Conservation (phyloP, 2,797 vertebrate genomes). For the Tinamus major region DNA sequence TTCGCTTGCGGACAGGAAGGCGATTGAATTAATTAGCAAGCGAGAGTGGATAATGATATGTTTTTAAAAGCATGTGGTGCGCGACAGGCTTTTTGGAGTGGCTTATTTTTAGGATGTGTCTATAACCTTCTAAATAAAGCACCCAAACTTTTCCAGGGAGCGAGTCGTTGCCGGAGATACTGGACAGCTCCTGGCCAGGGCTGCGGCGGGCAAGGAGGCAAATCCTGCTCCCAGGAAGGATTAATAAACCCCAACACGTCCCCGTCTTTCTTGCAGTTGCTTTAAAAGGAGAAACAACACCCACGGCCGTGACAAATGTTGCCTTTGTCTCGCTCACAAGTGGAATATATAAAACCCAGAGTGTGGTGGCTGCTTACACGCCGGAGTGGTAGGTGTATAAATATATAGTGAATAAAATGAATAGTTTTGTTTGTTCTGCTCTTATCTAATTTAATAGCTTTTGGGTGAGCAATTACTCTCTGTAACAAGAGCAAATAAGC, state of each 20-base stretch:
- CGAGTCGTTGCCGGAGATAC: background rate
- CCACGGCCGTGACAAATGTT: background rate
- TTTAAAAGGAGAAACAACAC: background rate
- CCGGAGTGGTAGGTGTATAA: conserved; percentile 44
- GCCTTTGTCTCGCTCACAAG: conserved; percentile 17
- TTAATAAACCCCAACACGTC: background rate
- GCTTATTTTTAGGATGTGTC: conserved; percentile 48
- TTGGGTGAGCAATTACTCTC: conserved; percentile 67
- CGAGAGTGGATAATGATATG: conserved; percentile 60
- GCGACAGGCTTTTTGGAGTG: conserved; percentile 21
- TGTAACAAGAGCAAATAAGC: conserved; percentile 55
- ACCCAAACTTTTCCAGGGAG: background rate
- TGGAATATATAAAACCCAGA: background rate
- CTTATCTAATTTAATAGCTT: conserved; percentile 67
- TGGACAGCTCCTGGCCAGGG: background rate
- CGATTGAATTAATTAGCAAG: conserved; percentile 54
- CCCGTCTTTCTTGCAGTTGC: background rate
- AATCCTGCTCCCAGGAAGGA: background rate
- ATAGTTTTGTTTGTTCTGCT: conserved; percentile 71
- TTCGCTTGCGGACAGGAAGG: background rate
- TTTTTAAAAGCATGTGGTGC: conserved; percentile 35
- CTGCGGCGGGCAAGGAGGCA: background rate
- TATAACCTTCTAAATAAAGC: conserved; percentile 38
- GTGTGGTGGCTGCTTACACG: background rate
- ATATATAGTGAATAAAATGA: conserved; percentile 55